Evolutionary conservation across 1,140 invertebrate genomes (phyloP), one percentile per base, ranked within the genome.

Genomic region (Euborellia annulipes): DNA sequence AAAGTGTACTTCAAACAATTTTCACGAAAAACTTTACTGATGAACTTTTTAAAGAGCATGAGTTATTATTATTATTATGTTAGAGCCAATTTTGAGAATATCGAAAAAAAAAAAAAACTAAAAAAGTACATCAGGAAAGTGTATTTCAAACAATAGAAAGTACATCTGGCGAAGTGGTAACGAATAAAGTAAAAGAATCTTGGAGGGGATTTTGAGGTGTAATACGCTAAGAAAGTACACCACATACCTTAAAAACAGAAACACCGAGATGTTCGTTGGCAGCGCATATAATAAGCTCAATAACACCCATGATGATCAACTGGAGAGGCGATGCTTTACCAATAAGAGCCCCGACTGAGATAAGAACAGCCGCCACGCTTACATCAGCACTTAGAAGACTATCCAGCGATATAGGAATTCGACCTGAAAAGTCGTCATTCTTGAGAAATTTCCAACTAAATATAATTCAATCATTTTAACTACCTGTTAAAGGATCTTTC

Each of bases 341-440:
- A 0, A 95, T 67, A 1, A 96, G 58, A 0, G 85, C 90, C 16
- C 91, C 91, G 69, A 93, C 91, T 21, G 88, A 90, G 54, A 95
- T 94, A 13, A 95, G 66, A 7, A 93, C 84, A 1, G 87, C 76
- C 0, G 87, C 90, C 8, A 87, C 76, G 21, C 86, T 82, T 56
- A 93, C 82, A 58, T 95, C 89, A 8, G 86, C 86, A 56, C 76
- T 78, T 41, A 87, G 65, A 44, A 90, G 67, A 54, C 80, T 89
- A n/a, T n/a, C n/a, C n/a, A n/a, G n/a, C n/a, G n/a, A n/a, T n/a
- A n/a, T n/a, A 56, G 47, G 60, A 54, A n/a, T n/a, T n/a, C n/a
- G n/a, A n/a, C n/a, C n/a, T n/a, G 41, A 49, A 36, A 41, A 43
- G 21, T 27, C 27, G 19, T 36, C 43, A 23, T 49, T 52, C 9